These are phyloP conservation scores for Mactra quadrangularis DNA, from an alignment of 1,140 invertebrate genomes.

Conservation along the genomic window DNA sequence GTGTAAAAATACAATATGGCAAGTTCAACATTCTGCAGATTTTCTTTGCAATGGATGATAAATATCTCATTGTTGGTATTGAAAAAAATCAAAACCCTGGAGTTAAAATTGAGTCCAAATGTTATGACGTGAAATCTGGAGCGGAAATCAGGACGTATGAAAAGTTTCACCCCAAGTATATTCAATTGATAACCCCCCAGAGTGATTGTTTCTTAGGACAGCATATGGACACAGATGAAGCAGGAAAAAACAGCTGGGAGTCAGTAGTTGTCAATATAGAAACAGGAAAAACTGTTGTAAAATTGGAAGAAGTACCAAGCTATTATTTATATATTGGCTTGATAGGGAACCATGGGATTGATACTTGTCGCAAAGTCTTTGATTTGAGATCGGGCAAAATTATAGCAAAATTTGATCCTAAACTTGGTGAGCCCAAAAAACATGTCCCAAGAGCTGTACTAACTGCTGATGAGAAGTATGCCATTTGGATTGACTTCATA, in stretches of 20 bases:
- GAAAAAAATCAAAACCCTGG: constrained; percentile 34
- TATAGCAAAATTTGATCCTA: constrained; percentile 64
- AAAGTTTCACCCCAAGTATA: constrained; percentile 52
- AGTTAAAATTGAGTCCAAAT: constrained; percentile 47
- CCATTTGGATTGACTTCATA: constrained; percentile 57
- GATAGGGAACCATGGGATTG: constrained; percentile 62
- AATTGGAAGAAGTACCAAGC: constrained; percentile 16
- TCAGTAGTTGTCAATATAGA: constrained; percentile 57
- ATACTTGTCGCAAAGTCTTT: constrained; percentile 58
- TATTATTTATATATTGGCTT: constrained; percentile 32
- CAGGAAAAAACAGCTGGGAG: constrained; percentile 49
- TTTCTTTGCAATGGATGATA: constrained; percentile 54
- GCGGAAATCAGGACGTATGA: constrained; percentile 3
- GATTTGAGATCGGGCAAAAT: constrained; percentile 48
- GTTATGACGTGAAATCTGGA: constrained; percentile 12
- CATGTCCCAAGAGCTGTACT: constrained; percentile 58
- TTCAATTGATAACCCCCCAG: constrained; percentile 45
- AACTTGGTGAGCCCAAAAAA: constrained; percentile 44
- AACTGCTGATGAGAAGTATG: constrained; percentile 50
- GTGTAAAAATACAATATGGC: constrained; percentile 1
- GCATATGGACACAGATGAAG: constrained; percentile 44
- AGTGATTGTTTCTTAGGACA: constrained; percentile 59
- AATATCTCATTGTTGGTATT: constrained; percentile 48
- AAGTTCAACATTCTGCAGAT: constrained; percentile 43
- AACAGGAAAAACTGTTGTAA: constrained; percentile 49